phyloP scores from a whole-genome alignment of 2,113 vertebrate genomes.

The Gallinago undulata region DNA sequence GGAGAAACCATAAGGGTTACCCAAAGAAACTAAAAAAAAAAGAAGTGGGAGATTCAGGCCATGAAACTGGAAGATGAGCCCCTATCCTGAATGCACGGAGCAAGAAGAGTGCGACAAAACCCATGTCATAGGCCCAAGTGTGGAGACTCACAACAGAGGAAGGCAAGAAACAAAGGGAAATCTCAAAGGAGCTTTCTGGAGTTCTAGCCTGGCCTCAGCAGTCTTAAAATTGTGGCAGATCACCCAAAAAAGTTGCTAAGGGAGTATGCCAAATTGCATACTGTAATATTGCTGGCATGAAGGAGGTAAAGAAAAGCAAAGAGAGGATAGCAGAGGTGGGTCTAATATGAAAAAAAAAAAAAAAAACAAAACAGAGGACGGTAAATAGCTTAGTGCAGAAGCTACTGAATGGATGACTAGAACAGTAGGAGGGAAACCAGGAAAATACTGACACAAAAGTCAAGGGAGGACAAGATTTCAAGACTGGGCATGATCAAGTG shows the following conservation, averaged over 20 bases:
- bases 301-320: background rate
- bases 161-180: background rate
- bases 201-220: background rate
- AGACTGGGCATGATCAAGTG: constrained; percentile 61
- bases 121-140: background rate
- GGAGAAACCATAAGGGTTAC: background rate
- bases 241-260: background rate
- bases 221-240: background rate
- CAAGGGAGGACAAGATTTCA: constrained; percentile 60
- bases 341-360: background rate
- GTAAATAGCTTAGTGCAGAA: background rate
- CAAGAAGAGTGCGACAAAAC: background rate
- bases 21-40: background rate
- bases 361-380: background rate
- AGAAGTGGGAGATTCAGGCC: background rate
- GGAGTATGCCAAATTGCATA: background rate
- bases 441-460: constrained; percentile 42
- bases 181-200: background rate
- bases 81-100: background rate
- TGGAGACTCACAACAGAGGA: background rate
- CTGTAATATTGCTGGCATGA: background rate
- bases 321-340: background rate
- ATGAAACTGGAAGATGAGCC: background rate
- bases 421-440: constrained; percentile 25
- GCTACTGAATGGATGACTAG: background rate